phyloP scores from a whole-genome alignment of 1,140 invertebrate genomes.

The Amphibalanus amphitrite region DNA sequence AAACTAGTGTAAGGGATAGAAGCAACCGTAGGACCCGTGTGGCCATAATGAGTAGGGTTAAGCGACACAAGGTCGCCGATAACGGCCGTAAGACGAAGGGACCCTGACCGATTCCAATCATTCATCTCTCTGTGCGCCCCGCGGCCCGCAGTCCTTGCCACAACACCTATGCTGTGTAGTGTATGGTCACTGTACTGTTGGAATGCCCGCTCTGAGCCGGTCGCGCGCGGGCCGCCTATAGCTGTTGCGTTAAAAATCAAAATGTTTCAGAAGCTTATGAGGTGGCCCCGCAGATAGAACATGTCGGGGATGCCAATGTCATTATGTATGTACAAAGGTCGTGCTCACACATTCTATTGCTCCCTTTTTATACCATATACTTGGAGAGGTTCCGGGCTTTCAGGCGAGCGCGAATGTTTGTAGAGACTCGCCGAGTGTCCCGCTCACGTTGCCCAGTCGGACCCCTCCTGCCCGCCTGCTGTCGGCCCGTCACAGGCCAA shows the following conservation, averaged over 20 bases:
- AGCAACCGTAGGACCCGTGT: neutral
- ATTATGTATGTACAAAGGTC: constrained; percentile 2
- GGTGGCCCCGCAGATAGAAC: neutral
- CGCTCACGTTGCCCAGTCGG: neutral
- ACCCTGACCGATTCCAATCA: neutral
- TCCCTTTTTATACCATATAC: constrained; percentile 2
- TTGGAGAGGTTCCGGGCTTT: neutral
- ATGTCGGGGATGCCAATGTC: neutral
- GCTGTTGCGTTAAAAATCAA: neutral
- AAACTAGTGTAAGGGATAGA: neutral
- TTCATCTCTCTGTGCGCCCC: too few species aligned
- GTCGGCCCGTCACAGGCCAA: too few species aligned
- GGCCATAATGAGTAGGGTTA: neutral
- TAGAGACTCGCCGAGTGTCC: neutral
- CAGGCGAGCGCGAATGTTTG: neutral
- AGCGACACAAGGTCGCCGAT: neutral
- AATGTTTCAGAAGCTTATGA: neutral
- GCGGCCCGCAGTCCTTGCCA: neutral
- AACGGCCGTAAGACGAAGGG: neutral
- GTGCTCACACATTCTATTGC: constrained; percentile 1
- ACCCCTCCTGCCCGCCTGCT: neutral
- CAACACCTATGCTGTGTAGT: neutral
- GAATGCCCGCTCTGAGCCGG: too few species aligned
- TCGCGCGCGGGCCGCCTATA: neutral
- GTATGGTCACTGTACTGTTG: neutral